Conservation (phyloP, 2,797 vertebrate species). For the Neosalanx taihuensis region DNA sequence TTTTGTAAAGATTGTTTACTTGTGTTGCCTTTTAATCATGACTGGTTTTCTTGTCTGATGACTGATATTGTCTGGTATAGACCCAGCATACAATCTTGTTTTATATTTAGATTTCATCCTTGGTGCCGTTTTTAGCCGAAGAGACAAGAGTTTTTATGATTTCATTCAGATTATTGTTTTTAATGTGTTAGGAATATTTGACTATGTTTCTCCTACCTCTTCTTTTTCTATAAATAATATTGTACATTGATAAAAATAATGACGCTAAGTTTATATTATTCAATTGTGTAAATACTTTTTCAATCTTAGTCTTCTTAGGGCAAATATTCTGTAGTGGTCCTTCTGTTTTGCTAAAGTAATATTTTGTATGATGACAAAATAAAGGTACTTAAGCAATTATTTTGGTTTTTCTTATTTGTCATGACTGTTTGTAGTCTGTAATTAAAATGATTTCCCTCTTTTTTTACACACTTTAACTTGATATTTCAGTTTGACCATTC, state of each 20-base stretch:
- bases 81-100: slow-evolving; percentile 7
- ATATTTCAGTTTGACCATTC: slow-evolving; percentile 15
- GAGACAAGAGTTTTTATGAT: slow-evolving; percentile 6
- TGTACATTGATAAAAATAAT: slow-evolving; percentile 34
- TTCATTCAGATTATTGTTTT: slow-evolving; percentile 14
- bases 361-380: slow-evolving; percentile 53
- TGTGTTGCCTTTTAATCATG: not conserved
- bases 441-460: not conserved
- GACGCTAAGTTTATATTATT: slow-evolving; percentile 34
- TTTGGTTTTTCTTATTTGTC: not conserved
- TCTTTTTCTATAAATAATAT: slow-evolving; percentile 38
- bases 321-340: slow-evolving; percentile 31
- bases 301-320: slow-evolving; percentile 33
- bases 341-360: slow-evolving; percentile 42
- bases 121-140: slow-evolving; percentile 10
- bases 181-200: slow-evolving; percentile 22
- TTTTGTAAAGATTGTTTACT: not conserved
- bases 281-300: slow-evolving; percentile 56
- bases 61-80: not conserved
- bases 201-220: slow-evolving; percentile 46
- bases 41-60: not conserved
- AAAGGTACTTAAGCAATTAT: slow-evolving; percentile 10
- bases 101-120: slow-evolving; percentile 17
- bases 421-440: not conserved
- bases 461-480: slow-evolving; percentile 2